Evolutionary conservation across 2,113 vertebrate genomes (phyloP), one percentile per base, ranked within the genome.

Genomic region (Anolis sagrei): DNA sequence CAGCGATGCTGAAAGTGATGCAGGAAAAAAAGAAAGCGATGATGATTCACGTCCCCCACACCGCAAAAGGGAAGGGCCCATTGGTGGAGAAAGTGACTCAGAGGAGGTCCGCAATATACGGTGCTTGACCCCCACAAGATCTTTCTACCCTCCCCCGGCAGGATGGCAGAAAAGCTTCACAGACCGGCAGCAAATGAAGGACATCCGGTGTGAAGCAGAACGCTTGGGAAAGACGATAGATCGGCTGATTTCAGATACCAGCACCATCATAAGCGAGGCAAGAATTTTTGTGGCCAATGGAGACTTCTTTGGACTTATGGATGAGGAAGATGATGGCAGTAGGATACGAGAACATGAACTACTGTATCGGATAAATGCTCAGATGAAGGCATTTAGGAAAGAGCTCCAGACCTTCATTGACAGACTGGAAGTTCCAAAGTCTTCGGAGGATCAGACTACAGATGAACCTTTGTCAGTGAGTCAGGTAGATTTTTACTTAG

Each of bases 401-500:
- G 99, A 99, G 95, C 95, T 99, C 88, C 98, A 99, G 96, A 97
- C 95, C 92, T 99, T 99, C 93, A 99, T 99, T 23, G 99, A 99
- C 95, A 97, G 98, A 13, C 96, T 99, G 1, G 99, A 99, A 90
- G 98, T 99, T 88, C 98, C 98, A n/a, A 99, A 98, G 93, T 94
- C 96, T 34, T 96, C 97, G 3, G 99, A 99, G 2, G 98, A 99
- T 51, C 95, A 94, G 88, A 95, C 96, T 80, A 94, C 96, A 36
- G 98, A 99, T 91, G 98, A 99, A 93, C 98, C 99, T 87, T 97
- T 99, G 94, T 99, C 99, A 97, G 98, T 99, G 97, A 99, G 99
- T 96, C 97, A 97, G 95, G 97, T 97, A 97, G 96, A 96, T 93
- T 93, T 96, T 95, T 96, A 96, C 94, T 94, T 96, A 88, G 87